Percentiles rank a stretch among this genome's conserved stretches.
These are phyloP conservation scores for Acleris holmiana DNA, from an alignment of 2,888 invertebrate genomes.

Conservation along the genomic window DNA sequence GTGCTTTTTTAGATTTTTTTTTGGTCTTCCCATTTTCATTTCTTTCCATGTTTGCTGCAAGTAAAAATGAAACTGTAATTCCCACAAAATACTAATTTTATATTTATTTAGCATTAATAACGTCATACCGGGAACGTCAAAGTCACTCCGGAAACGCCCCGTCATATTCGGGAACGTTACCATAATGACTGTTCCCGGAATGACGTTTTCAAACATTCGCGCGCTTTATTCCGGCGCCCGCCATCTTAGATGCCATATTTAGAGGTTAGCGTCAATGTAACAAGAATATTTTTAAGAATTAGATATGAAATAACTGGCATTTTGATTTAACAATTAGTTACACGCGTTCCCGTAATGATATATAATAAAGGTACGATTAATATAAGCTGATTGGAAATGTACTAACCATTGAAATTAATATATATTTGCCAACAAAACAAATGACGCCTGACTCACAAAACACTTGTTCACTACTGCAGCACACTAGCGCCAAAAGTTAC, in stretches of 20 bases:
- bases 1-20: constrained; percentile 35
- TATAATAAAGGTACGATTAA: constrained; percentile 11
- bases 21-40: constrained; percentile 18
- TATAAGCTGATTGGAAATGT: constrained; percentile 6
- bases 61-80: constrained; percentile 2
- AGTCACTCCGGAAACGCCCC: background rate
- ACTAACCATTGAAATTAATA: constrained; percentile 10
- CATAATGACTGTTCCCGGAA: no score
- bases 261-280: constrained; percentile 10
- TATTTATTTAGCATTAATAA: background rate
- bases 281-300: constrained; percentile 4
- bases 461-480: constrained; percentile 4
- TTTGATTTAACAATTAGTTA: constrained; percentile 11
- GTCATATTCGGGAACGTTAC: background rate
- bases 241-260: constrained; percentile 10
- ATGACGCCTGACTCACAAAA: constrained; percentile 1
- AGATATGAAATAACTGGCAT: constrained; percentile 9
- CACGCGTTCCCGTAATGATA: constrained; percentile 9
- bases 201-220: background rate
- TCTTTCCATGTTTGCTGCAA: constrained; percentile 10
- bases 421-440: constrained; percentile 8
- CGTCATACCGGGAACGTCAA: background rate
- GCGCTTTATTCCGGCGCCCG: constrained; percentile 8
- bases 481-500: constrained; percentile 6
- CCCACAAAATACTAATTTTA: constrained; percentile 1